Evolutionary conservation across 2,113 vertebrate genomes (phyloP).

Genomic region (Pao palembangensis): DNA sequence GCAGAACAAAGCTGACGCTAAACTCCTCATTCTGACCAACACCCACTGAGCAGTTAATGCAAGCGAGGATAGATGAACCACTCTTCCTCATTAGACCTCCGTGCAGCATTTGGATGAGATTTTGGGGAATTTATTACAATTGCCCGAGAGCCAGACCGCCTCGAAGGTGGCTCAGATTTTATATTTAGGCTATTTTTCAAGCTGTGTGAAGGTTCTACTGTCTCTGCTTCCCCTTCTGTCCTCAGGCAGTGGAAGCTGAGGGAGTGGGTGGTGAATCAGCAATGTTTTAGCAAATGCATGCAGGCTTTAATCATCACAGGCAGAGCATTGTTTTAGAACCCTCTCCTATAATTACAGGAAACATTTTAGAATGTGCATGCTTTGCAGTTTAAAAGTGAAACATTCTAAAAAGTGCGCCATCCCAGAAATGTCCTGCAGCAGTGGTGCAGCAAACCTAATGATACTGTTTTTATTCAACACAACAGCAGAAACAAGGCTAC

Average conservation of each 20-base stretch:
- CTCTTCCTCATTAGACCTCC: neutral
- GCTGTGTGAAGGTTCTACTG: neutral
- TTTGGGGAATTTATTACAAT: neutral
- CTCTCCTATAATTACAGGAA: conserved; percentile 10
- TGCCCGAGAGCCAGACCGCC: neutral
- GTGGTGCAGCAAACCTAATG: neutral
- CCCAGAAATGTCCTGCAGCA: conserved; percentile 30
- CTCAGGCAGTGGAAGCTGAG: conserved; percentile 5
- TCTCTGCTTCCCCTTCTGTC: neutral
- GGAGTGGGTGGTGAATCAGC: neutral
- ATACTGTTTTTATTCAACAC: conserved; percentile 13
- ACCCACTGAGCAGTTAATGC: neutral
- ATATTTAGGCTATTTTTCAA: neutral
- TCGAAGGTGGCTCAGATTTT: neutral
- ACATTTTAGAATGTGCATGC: conserved; percentile 3
- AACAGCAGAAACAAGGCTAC: neutral
- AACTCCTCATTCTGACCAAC: neutral
- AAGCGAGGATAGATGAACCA: neutral
- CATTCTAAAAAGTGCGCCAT: neutral
- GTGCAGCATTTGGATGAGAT: neutral
- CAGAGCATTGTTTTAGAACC: conserved; percentile 1
- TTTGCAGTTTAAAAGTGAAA: conserved; percentile 4
- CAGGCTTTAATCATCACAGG: conserved; percentile 14
- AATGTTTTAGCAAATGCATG: conserved; percentile 2
- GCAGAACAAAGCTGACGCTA: too few relatives aligned